Conservation (phyloP, 2,888 invertebrate genomes). For the Theretra japonica region DNA sequence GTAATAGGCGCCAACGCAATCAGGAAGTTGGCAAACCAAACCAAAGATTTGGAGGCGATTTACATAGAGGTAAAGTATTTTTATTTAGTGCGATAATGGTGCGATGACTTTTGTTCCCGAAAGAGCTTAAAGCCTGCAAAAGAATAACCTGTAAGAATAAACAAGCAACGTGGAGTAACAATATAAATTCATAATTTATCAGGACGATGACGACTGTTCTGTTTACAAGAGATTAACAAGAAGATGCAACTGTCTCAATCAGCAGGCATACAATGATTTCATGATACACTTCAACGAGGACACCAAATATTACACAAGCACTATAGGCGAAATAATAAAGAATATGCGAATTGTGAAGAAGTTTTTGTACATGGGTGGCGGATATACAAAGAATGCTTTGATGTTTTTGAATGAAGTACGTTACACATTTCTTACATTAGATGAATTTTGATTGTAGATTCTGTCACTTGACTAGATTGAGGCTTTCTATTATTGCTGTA, state of each 20-base stretch:
- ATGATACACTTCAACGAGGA: conserved; percentile 75
- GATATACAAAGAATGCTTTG: conserved; percentile 67
- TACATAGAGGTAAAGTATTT: conserved; percentile 52
- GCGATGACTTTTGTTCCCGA: neutral
- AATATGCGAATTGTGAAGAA: conserved; percentile 73
- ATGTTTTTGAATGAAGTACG: conserved; percentile 71
- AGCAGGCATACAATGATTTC: conserved; percentile 68
- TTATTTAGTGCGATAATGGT: neutral
- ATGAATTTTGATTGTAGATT: too few species aligned
- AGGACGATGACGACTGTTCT: conserved; percentile 70
- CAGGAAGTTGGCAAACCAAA: conserved; percentile 55
- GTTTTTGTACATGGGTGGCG: conserved; percentile 73
- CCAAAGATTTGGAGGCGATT: conserved; percentile 57
- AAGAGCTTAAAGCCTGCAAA: neutral
- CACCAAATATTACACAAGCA: conserved; percentile 62
- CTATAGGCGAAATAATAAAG: conserved; percentile 73
- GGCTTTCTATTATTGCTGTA: too few species aligned
- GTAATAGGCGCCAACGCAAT: conserved; percentile 44
- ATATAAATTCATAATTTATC: conserved; percentile 36
- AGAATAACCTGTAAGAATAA: neutral
- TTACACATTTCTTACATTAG: neutral
- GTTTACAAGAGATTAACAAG: conserved; percentile 70
- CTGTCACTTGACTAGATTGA: too few species aligned
- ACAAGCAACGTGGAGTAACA: neutral
- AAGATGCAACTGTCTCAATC: conserved; percentile 72